Percentiles rank a stretch among this genome's conserved stretches.
Evolutionary conservation across 1,140 invertebrate species (phyloP).

Genomic region (Subanguina moxae): DNA sequence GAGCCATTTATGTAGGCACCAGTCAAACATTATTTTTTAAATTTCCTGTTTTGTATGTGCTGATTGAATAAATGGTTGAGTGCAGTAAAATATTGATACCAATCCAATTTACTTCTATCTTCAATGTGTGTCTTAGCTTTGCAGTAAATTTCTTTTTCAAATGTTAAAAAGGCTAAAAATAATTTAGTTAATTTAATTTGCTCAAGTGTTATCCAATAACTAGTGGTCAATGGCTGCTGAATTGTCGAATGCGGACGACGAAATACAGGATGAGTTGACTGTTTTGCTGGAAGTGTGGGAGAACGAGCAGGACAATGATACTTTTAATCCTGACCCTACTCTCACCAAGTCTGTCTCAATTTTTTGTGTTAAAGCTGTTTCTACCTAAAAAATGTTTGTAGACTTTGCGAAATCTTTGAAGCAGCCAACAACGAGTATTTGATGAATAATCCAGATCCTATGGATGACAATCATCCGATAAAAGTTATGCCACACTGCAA

Average conservation of each 20-base stretch:
- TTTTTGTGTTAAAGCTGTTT: not conserved
- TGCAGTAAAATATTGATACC: too few relatives aligned
- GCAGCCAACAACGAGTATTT: conserved; percentile 39
- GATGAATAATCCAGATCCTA: conserved; percentile 43
- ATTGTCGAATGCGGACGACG: conserved; percentile 3
- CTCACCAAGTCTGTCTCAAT: conserved; percentile 23
- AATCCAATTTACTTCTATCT: too few relatives aligned
- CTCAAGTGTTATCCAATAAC: too few relatives aligned
- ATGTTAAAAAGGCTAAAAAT: too few relatives aligned
- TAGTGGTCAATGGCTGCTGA: not conserved
- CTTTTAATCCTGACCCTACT: conserved; percentile 29
- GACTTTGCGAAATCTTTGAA: conserved; percentile 31
- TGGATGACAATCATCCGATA: conserved; percentile 35
- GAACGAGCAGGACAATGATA: conserved; percentile 26
- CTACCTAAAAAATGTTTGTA: not conserved
- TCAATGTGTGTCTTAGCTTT: too few relatives aligned
- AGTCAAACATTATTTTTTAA: not conserved
- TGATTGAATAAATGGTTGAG: not conserved
- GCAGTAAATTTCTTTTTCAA: too few relatives aligned
- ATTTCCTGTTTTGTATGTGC: not conserved
- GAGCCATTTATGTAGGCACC: not conserved
- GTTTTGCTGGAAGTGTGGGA: conserved; percentile 34
- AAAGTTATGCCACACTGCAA: conserved; percentile 34
- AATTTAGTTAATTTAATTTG: too few relatives aligned
- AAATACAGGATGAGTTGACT: conserved; percentile 26